phyloP scores from a whole-genome alignment of 2,888 invertebrate genomes.

The Esperia sulphurella region DNA sequence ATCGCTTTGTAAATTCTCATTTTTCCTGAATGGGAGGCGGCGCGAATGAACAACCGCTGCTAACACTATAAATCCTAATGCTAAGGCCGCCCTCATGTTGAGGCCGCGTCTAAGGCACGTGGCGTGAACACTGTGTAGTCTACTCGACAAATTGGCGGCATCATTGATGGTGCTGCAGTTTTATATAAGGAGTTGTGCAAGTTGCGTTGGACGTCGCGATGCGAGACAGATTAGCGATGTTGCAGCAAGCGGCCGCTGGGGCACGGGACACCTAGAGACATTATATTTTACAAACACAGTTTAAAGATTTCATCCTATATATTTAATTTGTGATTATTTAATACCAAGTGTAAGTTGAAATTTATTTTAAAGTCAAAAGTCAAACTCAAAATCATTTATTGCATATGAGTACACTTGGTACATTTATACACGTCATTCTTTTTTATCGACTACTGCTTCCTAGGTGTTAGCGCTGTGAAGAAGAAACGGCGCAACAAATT shows the following conservation, averaged over 20 bases:
- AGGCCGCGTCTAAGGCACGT: slow-evolving; percentile 22
- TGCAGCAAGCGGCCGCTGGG: slow-evolving; percentile 37
- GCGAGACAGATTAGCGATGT: slow-evolving; percentile 41
- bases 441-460: no score
- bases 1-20: background rate
- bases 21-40: slow-evolving; percentile 22
- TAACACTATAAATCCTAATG: slow-evolving; percentile 45
- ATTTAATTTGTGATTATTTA: no score
- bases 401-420: no score
- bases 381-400: no score
- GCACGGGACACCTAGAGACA: no score
- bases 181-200: slow-evolving; percentile 77
- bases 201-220: slow-evolving; percentile 59
- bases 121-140: slow-evolving; percentile 42
- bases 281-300: no score
- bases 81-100: slow-evolving; percentile 56
- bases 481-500: no score
- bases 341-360: no score
- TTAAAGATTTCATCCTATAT: no score
- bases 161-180: slow-evolving; percentile 65
- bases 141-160: slow-evolving; percentile 60
- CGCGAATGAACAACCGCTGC: slow-evolving; percentile 45
- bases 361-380: no score
- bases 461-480: no score
- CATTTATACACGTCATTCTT: no score